These are phyloP conservation scores for Montipora cactus DNA, from an alignment of 64 coral and sea anemone genomes.

Conservation along the genomic window DNA sequence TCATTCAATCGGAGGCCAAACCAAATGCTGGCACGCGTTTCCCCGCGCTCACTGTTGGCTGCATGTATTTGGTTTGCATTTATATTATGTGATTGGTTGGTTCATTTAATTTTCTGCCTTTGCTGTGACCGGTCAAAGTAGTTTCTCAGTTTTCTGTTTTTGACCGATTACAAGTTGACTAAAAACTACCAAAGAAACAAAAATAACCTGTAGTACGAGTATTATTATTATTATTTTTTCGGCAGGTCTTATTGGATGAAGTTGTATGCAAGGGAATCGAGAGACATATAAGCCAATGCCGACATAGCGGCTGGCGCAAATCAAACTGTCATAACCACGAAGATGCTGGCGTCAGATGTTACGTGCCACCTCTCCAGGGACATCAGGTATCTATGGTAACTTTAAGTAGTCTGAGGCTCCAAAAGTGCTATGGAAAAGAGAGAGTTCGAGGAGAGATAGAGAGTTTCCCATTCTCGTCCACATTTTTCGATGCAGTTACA, in stretches of 20 bases:
- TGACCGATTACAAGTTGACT: too few species aligned
- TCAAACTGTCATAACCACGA: constrained; percentile 55
- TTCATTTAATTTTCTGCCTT: too few species aligned
- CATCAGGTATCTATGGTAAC: constrained; percentile 12
- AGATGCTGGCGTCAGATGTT: constrained; percentile 56
- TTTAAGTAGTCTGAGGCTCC: background rate
- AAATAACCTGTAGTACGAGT: too few species aligned
- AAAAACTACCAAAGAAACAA: too few species aligned
- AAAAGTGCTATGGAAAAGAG: background rate
- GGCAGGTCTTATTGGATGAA: constrained; percentile 13
- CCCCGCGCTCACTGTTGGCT: too few species aligned
- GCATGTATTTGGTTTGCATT: too few species aligned
- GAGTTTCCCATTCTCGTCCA: background rate
- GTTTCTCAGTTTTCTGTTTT: too few species aligned
- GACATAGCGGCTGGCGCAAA: background rate
- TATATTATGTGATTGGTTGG: too few species aligned
- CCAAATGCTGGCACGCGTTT: too few species aligned
- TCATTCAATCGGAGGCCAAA: too few species aligned
- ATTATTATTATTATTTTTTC: background rate
- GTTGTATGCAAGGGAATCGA: constrained; percentile 2
- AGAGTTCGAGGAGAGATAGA: background rate
- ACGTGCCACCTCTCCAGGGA: constrained; percentile 35
- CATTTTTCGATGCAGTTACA: too few species aligned
- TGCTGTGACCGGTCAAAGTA: too few species aligned
- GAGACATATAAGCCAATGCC: constrained; percentile 1